Percentiles rank a stretch among this genome's conserved stretches.
These are phyloP conservation scores for Leguminivora glycinivorella DNA, from an alignment of 1,140 invertebrate genomes.

Conservation along the genomic window DNA sequence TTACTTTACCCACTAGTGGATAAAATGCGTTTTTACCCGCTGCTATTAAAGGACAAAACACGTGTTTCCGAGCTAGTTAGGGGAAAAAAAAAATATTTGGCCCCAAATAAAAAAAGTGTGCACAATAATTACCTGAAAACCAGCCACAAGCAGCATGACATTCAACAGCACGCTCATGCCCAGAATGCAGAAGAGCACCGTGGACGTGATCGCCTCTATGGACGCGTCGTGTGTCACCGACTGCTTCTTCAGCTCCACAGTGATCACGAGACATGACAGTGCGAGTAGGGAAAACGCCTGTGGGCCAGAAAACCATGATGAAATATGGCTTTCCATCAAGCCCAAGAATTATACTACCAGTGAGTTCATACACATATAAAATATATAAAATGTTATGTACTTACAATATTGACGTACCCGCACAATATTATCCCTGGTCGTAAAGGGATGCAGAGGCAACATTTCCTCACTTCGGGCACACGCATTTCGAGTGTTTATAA, in stretches of 20 bases:
- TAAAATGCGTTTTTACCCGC: too few species aligned
- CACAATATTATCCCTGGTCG: conserved; percentile 66
- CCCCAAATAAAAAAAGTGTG: too few species aligned
- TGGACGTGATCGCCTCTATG: conserved; percentile 56
- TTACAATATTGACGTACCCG: conserved; percentile 67
- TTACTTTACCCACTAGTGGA: too few species aligned
- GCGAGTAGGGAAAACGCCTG: conserved; percentile 58
- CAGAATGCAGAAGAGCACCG: conserved; percentile 63
- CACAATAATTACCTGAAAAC: conserved; percentile 52
- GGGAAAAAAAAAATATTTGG: too few species aligned
- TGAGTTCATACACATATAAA: too few species aligned
- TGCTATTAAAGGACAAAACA: too few species aligned
- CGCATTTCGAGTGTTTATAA: conserved; percentile 41
- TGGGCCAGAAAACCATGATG: background rate
- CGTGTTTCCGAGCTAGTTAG: too few species aligned
- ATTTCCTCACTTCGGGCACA: conserved; percentile 61
- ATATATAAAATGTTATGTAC: conserved; percentile 32
- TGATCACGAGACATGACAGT: conserved; percentile 52
- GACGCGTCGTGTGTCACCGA: conserved; percentile 44
- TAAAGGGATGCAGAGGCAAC: conserved; percentile 66
- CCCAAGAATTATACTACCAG: too few species aligned
- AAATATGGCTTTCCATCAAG: too few species aligned
- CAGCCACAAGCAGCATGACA: conserved; percentile 60
- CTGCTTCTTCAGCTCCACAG: conserved; percentile 51
- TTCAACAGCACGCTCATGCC: conserved; percentile 67